Conservation (phyloP, 2,797 vertebrate species). For the Knipowitschia caucasica region DNA sequence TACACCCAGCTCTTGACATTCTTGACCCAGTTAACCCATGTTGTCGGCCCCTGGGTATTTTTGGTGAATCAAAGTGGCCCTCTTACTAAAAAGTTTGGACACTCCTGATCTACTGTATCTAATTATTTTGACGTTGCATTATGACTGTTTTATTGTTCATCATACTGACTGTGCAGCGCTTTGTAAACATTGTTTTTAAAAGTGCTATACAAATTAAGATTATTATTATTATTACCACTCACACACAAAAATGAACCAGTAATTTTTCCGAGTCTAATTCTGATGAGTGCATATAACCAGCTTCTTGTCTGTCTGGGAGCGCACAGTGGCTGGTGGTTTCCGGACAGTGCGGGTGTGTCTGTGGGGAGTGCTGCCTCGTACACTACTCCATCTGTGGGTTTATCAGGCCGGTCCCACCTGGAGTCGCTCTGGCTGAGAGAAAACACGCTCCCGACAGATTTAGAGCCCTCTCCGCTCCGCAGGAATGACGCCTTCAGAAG, state of each 20-base stretch:
- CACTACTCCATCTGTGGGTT: slow-evolving; percentile 64
- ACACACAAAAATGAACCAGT: neutral
- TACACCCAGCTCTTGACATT: too few species aligned
- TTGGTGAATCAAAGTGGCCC: too few species aligned
- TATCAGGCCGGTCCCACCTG: slow-evolving; percentile 65
- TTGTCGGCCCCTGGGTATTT: too few species aligned
- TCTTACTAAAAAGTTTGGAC: too few species aligned
- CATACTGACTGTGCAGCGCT: too few species aligned
- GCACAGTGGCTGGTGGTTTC: neutral
- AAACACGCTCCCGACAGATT: slow-evolving; percentile 67
- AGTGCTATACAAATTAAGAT: too few species aligned
- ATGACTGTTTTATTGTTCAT: too few species aligned
- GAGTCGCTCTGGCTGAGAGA: slow-evolving; percentile 55
- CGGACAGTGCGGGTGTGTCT: slow-evolving; percentile 61
- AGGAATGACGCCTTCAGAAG: slow-evolving; percentile 67
- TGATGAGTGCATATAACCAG: neutral
- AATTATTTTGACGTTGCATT: too few species aligned
- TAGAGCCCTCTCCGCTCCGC: slow-evolving; percentile 62
- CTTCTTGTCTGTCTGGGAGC: neutral
- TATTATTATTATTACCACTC: too few species aligned
- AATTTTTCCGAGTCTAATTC: neutral
- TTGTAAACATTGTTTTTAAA: too few species aligned
- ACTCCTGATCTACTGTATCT: too few species aligned
- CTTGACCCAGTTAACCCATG: too few species aligned
- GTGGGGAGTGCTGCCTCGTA: slow-evolving; percentile 64